Base-by-base conservation (phyloP, 2,888 invertebrate species). In the Tetragonula carbonaria region DNA sequence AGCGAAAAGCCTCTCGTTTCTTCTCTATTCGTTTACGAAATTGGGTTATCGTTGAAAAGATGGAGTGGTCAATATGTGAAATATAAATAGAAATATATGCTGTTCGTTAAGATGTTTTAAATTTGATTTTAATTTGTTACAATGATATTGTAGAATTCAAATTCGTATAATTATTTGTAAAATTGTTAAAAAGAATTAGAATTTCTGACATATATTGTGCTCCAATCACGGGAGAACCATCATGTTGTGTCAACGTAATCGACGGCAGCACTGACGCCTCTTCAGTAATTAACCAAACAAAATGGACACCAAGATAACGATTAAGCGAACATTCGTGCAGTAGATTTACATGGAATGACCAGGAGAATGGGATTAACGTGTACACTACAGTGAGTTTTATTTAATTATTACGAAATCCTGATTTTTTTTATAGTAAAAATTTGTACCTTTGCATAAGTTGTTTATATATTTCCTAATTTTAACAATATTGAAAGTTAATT, bases 291-390 rank as follows among this genome's bases (percentile, higher is more conserved):
- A 94, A 93, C 94, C 94, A 94, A 94, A 94, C 94, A 94, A 94
- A 94, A 94, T 94, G 94, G 94, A 94, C 94, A 94, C 94, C 93
- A 88, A 93, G 93, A 94, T 94, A 94, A 94, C 93, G 93, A 94
- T 94, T 93, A 92, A 93, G 89, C 91, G 91, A 92, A 92, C 90
- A 89, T 88, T 90, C 91, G 89, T 91, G 87, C 88, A 88, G 90
- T 92, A 91, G 90, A 90, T 92, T 91, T 91, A 91, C 91, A 92
- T 93, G 91, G 90, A 91, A 91, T 88, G 78, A 86, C 80, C 84
- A 85, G 84, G 75, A 89, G 88, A 87, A 92, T 92, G 93, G 92
- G 86, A 92, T 87, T 90, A 80, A 84, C 88, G 85, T 86, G 85
- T 84, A 80, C 81, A 77, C 78, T 90, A 91, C 87, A 85, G 93